These are phyloP conservation scores for Drosophila antonietae DNA, from an alignment of 2,888 invertebrate genomes.

Conservation along the genomic window DNA sequence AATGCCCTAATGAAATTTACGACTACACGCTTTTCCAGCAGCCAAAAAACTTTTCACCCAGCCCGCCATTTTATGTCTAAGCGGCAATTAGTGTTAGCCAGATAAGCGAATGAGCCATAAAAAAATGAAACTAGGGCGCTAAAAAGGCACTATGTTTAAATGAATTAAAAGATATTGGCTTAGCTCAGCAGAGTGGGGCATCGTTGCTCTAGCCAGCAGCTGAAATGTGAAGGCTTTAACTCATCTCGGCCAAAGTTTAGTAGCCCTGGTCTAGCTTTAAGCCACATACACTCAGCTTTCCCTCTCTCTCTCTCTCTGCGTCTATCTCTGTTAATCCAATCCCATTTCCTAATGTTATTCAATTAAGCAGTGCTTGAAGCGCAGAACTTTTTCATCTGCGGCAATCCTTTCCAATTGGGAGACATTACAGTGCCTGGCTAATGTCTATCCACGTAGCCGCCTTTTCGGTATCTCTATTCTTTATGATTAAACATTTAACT, in stretches of 20 bases:
- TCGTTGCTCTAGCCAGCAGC: neutral
- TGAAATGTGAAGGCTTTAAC: neutral
- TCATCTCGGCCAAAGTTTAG: neutral
- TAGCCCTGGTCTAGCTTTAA: neutral
- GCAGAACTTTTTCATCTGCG: constrained; percentile 5
- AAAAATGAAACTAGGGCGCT: constrained; percentile 13
- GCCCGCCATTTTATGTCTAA: constrained; percentile 30
- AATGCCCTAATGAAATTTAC: constrained; percentile 31
- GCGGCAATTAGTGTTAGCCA: constrained; percentile 55
- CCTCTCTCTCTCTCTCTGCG: too few species aligned
- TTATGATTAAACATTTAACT: constrained; percentile 69
- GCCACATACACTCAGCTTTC: too few species aligned
- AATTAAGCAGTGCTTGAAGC: constrained; percentile 36
- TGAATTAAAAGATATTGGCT: constrained; percentile 9
- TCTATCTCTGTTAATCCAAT: constrained; percentile 2
- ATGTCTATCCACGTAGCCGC: constrained; percentile 32
- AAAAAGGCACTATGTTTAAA: neutral
- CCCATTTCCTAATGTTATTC: constrained; percentile 23
- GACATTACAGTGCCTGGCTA: constrained; percentile 15
- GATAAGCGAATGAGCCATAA: constrained; percentile 42
- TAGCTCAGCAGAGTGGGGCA: neutral
- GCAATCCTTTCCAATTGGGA: constrained; percentile 36
- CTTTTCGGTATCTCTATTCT: constrained; percentile 23
- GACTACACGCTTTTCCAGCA: constrained; percentile 11
- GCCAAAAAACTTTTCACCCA: constrained; percentile 26